A percentile compares a stretch with the other conserved stretches of the same genome.
Evolutionary conservation across 2,797 vertebrate species (phyloP).

Genomic region (Netta rufina): DNA sequence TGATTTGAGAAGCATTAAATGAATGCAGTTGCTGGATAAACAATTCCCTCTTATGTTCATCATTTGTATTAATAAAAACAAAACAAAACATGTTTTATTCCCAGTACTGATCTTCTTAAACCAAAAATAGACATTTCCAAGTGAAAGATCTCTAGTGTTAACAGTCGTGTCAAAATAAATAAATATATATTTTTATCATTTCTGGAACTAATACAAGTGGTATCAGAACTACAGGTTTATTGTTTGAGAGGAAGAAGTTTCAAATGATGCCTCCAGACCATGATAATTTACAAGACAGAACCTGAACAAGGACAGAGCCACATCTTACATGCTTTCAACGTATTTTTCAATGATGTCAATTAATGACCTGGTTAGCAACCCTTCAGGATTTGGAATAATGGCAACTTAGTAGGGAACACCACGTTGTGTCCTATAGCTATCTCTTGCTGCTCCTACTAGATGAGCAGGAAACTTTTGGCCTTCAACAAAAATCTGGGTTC

Average conservation of each 20-base stretch:
- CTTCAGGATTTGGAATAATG: neutral
- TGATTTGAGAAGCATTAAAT: neutral
- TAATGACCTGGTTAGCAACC: neutral
- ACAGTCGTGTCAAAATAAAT: neutral
- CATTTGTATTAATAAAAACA: neutral
- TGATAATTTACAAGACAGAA: neutral
- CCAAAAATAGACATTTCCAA: neutral
- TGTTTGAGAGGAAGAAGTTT: neutral
- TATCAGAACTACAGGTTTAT: neutral
- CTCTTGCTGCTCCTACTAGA: neutral
- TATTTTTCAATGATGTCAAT: neutral
- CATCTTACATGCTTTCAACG: accelerated
- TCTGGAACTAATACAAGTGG: neutral
- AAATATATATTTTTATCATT: neutral
- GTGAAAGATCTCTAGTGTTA: neutral
- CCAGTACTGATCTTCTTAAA: neutral
- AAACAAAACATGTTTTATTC: neutral
- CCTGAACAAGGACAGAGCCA: neutral
- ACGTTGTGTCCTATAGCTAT: neutral
- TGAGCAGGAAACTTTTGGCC: neutral
- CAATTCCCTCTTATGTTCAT: neutral
- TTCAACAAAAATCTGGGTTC: neutral
- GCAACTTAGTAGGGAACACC: neutral
- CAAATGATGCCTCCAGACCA: neutral
- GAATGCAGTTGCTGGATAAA: neutral